Conservation (phyloP, 2,888 invertebrate species). For the Zelleria hepariella region DNA sequence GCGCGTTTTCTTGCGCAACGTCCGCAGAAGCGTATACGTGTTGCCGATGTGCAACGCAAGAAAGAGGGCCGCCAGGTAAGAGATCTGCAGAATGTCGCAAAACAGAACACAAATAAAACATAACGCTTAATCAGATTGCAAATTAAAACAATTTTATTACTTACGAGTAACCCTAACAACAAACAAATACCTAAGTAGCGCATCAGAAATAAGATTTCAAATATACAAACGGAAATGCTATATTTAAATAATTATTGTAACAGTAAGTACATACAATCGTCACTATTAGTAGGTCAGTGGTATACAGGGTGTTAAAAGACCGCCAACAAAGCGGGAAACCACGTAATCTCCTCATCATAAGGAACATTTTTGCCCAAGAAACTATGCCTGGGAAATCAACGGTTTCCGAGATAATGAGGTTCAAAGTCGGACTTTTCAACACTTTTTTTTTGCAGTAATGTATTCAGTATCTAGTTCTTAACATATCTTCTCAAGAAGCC, state of each 20-base stretch:
- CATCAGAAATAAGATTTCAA: background rate
- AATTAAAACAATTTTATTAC: constrained; percentile 53
- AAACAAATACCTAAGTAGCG: background rate
- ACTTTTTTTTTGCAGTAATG: too few species aligned
- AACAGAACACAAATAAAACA: constrained; percentile 19
- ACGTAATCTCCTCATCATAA: too few species aligned
- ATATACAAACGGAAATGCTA: background rate
- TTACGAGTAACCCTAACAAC: background rate
- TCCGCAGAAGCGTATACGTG: constrained; percentile 86
- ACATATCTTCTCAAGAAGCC: too few species aligned
- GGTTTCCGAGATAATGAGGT: too few species aligned
- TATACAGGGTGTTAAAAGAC: too few species aligned
- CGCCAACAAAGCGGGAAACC: too few species aligned
- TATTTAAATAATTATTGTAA: background rate
- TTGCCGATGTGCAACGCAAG: constrained; percentile 91
- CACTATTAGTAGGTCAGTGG: background rate
- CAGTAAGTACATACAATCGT: constrained; percentile 1
- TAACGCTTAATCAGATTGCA: constrained; percentile 30
- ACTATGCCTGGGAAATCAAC: too few species aligned
- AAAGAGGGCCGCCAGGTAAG: constrained; percentile 86
- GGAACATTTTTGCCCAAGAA: too few species aligned
- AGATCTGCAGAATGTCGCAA: constrained; percentile 74
- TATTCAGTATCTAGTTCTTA: too few species aligned
- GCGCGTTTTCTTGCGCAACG: constrained; percentile 87
- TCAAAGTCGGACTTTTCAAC: too few species aligned